These are phyloP conservation scores for Heteromormyrus szaboi DNA, from an alignment of 2,797 vertebrate species.

Conservation along the genomic window DNA sequence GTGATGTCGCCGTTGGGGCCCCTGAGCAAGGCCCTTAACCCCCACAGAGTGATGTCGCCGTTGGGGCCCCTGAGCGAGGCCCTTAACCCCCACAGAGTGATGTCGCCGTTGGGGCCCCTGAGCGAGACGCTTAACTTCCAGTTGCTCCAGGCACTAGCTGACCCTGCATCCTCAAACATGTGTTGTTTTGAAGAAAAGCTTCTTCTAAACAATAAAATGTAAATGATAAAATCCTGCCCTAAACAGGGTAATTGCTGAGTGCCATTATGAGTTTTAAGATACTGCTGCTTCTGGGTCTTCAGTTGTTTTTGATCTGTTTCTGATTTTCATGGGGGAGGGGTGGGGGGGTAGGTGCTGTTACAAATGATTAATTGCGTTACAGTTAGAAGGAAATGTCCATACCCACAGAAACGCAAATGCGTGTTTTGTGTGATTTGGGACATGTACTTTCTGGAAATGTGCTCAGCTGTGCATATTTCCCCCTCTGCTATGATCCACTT, in stretches of 20 bases:
- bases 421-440: not conserved
- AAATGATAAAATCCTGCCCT: not conserved
- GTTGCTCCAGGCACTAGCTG: not conserved
- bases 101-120: too few relatives aligned
- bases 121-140: not conserved
- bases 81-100: too few relatives aligned
- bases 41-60: too few relatives aligned
- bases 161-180: not conserved
- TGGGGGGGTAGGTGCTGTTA: not conserved
- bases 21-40: too few relatives aligned
- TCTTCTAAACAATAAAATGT: not conserved
- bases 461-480: not conserved
- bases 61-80: too few relatives aligned
- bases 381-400: not conserved
- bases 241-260: not conserved
- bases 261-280: not conserved
- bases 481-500: conserved; percentile 16
- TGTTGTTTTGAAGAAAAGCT: not conserved
- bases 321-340: not conserved
- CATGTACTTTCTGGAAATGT: conserved; percentile 10
- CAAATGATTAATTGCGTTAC: not conserved
- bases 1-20: too few relatives aligned
- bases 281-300: not conserved
- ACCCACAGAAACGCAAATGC: not conserved
- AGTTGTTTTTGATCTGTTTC: not conserved